Base-by-base conservation (phyloP, 2,113 vertebrate genomes). In the Cebidichthys violaceus region DNA sequence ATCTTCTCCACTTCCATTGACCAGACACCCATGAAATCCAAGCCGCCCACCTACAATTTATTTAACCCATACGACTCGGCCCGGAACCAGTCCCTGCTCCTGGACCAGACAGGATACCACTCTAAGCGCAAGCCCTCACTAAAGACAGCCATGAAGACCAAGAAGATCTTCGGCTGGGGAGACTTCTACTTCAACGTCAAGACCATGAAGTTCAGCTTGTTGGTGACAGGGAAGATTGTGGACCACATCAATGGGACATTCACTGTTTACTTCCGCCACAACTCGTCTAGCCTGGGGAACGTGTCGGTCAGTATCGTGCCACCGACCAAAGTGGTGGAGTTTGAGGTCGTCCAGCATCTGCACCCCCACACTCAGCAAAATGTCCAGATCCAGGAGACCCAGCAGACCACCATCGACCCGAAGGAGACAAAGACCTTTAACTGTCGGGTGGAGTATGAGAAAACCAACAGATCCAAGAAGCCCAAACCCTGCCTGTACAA, bases 211-310 rank as follows among this genome's bases (percentile, higher is more conserved):
- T 98, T 99, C 93, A 99, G 96, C 76, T 89, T 96, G 70, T 77
- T 96, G 87, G 95, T 96, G 76, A 96, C 96, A 0, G 96, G 96
- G 59, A 96, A 96, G 92, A 99, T 99, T 3, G 97, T 99, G 27
- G 98, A 99, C 86, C 98, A 99, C 87, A 96, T 99, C 90, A 99
- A 99, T 0, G 98, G 98, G 2, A 99, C 98, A 10, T 99, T 99
- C 94, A 99, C 98, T 1, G 98, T 99, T 77, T 98, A 96, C 86
- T 99, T 99, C 89, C 97, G 98, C 20, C 98, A 99, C 96, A 99
- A 99, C 88, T 99, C 97, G 1, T 98, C 98, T 85, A 98, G 97
- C 91, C 89, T 97, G 84, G 98, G 97, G 59, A 99, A 98, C 22
- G 97, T 98, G 82, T 98, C 97, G 0, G 97, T 97, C 85, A 99